These are phyloP conservation scores for Mya arenaria DNA, from an alignment of 1,140 invertebrate species.

Conservation along the genomic window DNA sequence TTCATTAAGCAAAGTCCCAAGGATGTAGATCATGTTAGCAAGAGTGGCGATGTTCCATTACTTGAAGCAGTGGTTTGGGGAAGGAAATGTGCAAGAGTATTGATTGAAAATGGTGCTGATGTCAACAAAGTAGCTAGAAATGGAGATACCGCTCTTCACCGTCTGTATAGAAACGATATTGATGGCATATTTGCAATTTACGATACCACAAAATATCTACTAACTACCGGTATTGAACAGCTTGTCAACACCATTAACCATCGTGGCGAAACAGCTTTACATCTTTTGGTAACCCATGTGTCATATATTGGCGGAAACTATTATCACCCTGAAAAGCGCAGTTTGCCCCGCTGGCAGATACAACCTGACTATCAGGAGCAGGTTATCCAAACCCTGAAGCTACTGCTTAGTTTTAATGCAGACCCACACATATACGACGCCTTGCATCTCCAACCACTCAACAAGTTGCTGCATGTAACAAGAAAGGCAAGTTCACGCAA, in stretches of 20 bases:
- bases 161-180: slow-evolving; percentile 74
- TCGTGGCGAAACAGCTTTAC: slow-evolving; percentile 75
- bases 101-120: slow-evolving; percentile 75
- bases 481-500: slow-evolving; percentile 63
- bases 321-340: slow-evolving; percentile 58
- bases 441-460: slow-evolving; percentile 69
- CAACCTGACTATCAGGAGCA: slow-evolving; percentile 75
- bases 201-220: slow-evolving; percentile 76
- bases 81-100: slow-evolving; percentile 67
- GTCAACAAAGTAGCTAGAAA: slow-evolving; percentile 64
- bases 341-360: slow-evolving; percentile 54
- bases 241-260: slow-evolving; percentile 71
- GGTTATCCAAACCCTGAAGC: slow-evolving; percentile 68
- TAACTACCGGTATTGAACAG: slow-evolving; percentile 78
- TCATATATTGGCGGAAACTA: slow-evolving; percentile 73
- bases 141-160: slow-evolving; percentile 76
- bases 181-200: slow-evolving; percentile 74
- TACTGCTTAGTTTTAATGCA: slow-evolving; percentile 75
- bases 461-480: slow-evolving; percentile 75
- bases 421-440: slow-evolving; percentile 70
- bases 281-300: slow-evolving; percentile 75
- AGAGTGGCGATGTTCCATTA: slow-evolving; percentile 74
- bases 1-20: slow-evolving; percentile 68
- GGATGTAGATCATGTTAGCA: slow-evolving; percentile 67
- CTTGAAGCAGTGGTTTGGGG: slow-evolving; percentile 76